Conservation (phyloP, 1,140 invertebrate genomes). For the Rhopalosiphum maidis region DNA sequence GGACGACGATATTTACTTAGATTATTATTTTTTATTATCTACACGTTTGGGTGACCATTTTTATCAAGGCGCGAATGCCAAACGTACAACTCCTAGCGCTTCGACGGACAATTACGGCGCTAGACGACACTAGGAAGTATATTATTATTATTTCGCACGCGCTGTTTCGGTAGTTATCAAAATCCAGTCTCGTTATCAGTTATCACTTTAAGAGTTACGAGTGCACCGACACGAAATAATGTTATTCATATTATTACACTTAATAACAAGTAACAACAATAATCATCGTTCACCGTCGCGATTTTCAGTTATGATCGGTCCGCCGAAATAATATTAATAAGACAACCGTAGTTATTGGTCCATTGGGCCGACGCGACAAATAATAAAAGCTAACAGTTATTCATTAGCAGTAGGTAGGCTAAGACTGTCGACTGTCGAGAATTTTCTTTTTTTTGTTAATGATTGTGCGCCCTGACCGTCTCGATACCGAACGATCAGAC, state of each 20-base stretch:
- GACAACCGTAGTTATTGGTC: neutral
- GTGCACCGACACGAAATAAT: neutral
- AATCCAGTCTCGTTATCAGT: neutral
- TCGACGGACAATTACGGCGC: too few species aligned
- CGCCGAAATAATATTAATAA: neutral
- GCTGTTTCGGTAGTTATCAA: neutral
- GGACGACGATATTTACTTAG: too few species aligned
- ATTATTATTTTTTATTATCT: too few species aligned
- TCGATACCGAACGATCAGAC: too few species aligned
- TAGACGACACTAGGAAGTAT: too few species aligned
- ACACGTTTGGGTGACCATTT: too few species aligned
- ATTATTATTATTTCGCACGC: too few species aligned
- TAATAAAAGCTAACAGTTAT: too few species aligned
- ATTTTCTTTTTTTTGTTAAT: neutral
- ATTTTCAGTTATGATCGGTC: neutral
- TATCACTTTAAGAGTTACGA: neutral
- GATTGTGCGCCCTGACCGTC: neutral
- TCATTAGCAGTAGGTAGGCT: too few species aligned
- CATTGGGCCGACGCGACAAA: neutral
- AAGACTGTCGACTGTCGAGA: neutral
- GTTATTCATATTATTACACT: neutral
- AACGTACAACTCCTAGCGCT: too few species aligned
- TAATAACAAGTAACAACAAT: neutral
- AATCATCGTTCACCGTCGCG: neutral
- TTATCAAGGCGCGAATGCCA: too few species aligned